Evolutionary conservation across 2,797 vertebrate species (phyloP).

Genomic region (Enteromius anoplus): DNA sequence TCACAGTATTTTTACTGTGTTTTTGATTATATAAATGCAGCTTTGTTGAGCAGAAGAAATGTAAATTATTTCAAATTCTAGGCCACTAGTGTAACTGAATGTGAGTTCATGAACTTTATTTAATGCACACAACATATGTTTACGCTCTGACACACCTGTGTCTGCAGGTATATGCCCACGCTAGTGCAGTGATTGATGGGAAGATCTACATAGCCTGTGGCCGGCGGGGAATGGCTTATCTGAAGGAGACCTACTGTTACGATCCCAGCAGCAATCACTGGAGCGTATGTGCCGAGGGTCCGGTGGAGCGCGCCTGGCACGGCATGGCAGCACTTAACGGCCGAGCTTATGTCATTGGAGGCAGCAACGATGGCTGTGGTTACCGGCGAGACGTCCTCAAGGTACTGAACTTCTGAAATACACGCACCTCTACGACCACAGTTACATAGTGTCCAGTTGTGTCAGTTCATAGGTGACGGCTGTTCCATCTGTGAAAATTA

Average conservation of each 20-base stretch:
- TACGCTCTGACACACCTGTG: not conserved
- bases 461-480: not conserved
- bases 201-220: conserved; percentile 93
- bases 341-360: conserved; percentile 89
- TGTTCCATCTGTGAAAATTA: not conserved
- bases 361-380: conserved; percentile 89
- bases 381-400: conserved; percentile 88
- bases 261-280: conserved; percentile 84
- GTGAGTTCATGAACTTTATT: not conserved
- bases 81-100: not conserved
- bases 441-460: not conserved
- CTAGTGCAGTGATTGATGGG: conserved; percentile 84
- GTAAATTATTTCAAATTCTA: not conserved
- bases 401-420: conserved; percentile 62
- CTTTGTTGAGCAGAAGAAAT: not conserved
- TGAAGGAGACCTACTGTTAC: conserved; percentile 89
- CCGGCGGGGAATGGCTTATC: conserved; percentile 84
- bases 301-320: conserved; percentile 92
- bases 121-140: not conserved
- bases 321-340: conserved; percentile 86
- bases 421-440: not conserved
- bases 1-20: not conserved
- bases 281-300: conserved; percentile 82
- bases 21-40: not conserved
- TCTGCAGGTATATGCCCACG: conserved; percentile 91